Evolutionary conservation across 1,140 invertebrate species (phyloP), one percentile per base, ranked within the genome.

Genomic region (Calliopsis andreniformis): DNA sequence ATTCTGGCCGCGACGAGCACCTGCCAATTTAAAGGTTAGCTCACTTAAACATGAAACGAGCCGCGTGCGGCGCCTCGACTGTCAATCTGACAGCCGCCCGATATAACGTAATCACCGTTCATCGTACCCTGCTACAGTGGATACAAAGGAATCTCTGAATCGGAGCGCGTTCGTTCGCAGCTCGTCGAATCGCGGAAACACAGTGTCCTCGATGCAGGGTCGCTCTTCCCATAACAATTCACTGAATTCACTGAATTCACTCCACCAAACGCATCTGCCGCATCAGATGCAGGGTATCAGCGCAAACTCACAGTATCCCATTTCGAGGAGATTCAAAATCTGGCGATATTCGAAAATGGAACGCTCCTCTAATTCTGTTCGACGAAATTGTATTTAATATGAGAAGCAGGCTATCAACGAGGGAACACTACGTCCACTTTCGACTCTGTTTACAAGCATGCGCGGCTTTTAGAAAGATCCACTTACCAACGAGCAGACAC

Each of bases 401-500:
- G n/a, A n/a, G n/a, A n/a, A n/a, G n/a, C n/a, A n/a, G n/a, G n/a
- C n/a, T n/a, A n/a, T n/a, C n/a, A n/a, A n/a, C n/a, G n/a, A n/a
- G n/a, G n/a, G n/a, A n/a, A n/a, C n/a, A n/a, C n/a, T n/a, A n/a
- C n/a, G n/a, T n/a, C n/a, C n/a, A n/a, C n/a, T n/a, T n/a, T n/a
- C n/a, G n/a, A n/a, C n/a, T 12, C 20, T 39, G 20, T 14, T 39
- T 30, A 43, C 6, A 20, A 12, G 35, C 67, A 10, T 25, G 10
- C 35, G 30, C 35, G 35, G 4, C 23, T 23, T 39, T 55, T 25
- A 8, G 5, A 23, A 5, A n/a, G 10, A 42, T 30, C 45, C 23
- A 79, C 75, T 84, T 84, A 90, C 89, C 86, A 3, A 88, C 30
- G 3, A 85, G 49, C 1, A 90, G 25, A 58, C 87, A 89, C 12